Evolutionary conservation across 2,113 vertebrate genomes (phyloP).

Genomic region (Coracopsis vasa): DNA sequence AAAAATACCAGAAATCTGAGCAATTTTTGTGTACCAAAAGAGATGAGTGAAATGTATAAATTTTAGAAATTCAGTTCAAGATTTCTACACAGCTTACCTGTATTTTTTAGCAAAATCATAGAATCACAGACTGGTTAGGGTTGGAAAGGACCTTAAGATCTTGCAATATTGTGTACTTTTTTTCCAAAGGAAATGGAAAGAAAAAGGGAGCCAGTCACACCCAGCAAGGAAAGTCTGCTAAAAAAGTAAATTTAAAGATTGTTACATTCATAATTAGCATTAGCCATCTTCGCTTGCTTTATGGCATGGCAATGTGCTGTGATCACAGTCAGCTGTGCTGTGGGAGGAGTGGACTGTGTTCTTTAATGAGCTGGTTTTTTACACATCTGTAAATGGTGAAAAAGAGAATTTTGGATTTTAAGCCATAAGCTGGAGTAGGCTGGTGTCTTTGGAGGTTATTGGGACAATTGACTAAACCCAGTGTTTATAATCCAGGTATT

Average conservation of each 20-base stretch:
- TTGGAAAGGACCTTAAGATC: neutral
- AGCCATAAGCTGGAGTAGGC: neutral
- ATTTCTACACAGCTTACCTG: neutral
- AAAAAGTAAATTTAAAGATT: neutral
- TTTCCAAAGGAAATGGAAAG: neutral
- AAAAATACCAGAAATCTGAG: neutral
- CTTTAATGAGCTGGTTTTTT: neutral
- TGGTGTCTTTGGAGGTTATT: neutral
- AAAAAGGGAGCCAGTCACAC: neutral
- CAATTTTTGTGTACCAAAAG: neutral
- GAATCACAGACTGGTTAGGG: neutral
- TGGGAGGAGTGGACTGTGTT: neutral
- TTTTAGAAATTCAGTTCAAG: neutral
- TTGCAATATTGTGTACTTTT: neutral
- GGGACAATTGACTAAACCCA: neutral
- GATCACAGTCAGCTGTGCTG: fast-evolving
- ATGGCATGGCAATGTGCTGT: fast-evolving
- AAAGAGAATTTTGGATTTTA: neutral
- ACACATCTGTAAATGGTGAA: neutral
- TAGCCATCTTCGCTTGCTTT: neutral
- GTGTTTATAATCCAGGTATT: neutral
- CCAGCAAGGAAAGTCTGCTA: neutral
- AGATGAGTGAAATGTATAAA: too few relatives aligned
- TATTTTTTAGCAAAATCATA: neutral
- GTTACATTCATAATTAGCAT: neutral